These are phyloP conservation scores for Molorchus minor DNA, from an alignment of 2,888 invertebrate genomes.

Conservation along the genomic window DNA sequence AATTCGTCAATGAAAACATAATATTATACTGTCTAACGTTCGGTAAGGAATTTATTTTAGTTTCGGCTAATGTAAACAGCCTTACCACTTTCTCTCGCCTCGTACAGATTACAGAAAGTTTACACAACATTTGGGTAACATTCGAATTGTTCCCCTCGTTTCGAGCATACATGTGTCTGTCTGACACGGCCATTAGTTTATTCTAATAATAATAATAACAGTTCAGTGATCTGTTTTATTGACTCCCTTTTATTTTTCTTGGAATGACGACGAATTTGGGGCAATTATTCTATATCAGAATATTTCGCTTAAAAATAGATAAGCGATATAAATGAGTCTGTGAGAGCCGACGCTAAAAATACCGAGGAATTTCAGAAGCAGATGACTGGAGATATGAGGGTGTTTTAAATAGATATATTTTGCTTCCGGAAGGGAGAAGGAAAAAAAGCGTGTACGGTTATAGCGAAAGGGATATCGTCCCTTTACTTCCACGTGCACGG, in stretches of 20 bases:
- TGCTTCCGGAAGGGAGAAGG: slow-evolving; percentile 30
- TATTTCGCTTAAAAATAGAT: slow-evolving; percentile 36
- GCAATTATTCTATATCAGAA: slow-evolving; percentile 26
- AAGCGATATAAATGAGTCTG: slow-evolving; percentile 35
- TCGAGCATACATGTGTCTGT: slow-evolving; percentile 6
- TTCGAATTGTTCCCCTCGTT: not conserved
- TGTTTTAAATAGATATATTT: slow-evolving; percentile 41
- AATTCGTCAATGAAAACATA: no score
- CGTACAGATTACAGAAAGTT: not conserved
- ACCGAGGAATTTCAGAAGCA: slow-evolving; percentile 39
- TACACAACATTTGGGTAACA: not conserved
- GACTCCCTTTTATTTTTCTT: slow-evolving; percentile 7
- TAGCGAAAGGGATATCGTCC: no score
- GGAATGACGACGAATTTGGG: slow-evolving; percentile 17
- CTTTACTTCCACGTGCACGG: no score
- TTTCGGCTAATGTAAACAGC: not conserved
- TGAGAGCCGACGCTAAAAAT: slow-evolving; percentile 33
- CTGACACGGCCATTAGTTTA: slow-evolving; percentile 9
- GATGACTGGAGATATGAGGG: slow-evolving; percentile 40
- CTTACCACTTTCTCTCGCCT: not conserved
- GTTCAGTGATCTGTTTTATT: slow-evolving; percentile 16
- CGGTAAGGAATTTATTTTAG: not conserved
- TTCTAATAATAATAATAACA: slow-evolving; percentile 15
- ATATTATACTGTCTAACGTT: no score
- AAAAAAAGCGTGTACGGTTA: no score